phyloP scores from a whole-genome alignment of 2,797 vertebrate species.

The Glossophaga mutica region DNA sequence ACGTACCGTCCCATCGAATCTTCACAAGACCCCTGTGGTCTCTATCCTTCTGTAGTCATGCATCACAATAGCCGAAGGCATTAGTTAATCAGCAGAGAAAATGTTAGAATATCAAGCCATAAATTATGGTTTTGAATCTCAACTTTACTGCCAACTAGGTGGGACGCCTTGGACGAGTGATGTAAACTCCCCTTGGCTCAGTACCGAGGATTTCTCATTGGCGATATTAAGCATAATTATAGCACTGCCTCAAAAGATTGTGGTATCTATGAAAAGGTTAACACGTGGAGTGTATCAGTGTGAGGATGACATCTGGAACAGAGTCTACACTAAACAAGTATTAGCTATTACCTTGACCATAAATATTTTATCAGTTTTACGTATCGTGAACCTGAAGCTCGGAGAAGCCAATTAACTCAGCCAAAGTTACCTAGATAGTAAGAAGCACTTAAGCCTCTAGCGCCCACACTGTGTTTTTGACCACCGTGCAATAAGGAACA shows the following conservation, averaged over 20 bases:
- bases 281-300: neutral
- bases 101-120: neutral
- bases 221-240: neutral
- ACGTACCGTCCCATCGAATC: neutral
- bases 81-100: neutral
- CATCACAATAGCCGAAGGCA: neutral
- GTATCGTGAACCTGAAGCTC: neutral
- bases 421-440: neutral
- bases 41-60: neutral
- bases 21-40: neutral
- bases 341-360: neutral
- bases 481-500: neutral
- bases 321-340: neutral
- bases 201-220: neutral
- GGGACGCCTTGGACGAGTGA: neutral
- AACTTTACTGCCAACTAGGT: neutral
- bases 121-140: neutral
- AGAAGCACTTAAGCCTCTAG: neutral
- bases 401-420: neutral
- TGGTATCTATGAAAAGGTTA: neutral
- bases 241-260: neutral
- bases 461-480: neutral
- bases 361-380: neutral
- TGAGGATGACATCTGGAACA: neutral
- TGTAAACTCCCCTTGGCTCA: fast-evolving